Evolutionary conservation across 2,113 vertebrate species (phyloP).

Genomic region (Connochaetes taurinus): DNA sequence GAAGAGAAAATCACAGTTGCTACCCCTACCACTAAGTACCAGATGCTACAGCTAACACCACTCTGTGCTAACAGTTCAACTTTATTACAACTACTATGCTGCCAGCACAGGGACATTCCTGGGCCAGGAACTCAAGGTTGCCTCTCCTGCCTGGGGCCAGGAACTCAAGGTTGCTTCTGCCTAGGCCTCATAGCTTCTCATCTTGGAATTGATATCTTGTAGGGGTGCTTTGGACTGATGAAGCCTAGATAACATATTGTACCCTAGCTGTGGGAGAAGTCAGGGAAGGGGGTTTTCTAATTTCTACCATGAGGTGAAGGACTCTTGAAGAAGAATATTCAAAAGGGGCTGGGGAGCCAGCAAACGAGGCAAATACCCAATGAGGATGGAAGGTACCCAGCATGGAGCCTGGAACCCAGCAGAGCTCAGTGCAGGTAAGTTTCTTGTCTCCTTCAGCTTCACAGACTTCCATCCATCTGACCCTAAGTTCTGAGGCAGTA

Average conservation of each 20-base stretch:
- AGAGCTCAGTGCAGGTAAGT: not conserved
- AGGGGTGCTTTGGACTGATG: not conserved
- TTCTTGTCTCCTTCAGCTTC: conserved; percentile 24
- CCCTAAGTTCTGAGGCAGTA: conserved; percentile 2
- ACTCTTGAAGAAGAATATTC: not conserved
- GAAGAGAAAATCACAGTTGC: not conserved
- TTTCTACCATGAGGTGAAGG: not conserved
- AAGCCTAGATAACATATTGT: not conserved
- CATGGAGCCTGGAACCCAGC: not conserved
- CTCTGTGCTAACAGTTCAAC: not conserved
- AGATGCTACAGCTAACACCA: not conserved
- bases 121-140: not conserved
- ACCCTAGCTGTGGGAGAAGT: not conserved
- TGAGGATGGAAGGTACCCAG: not conserved
- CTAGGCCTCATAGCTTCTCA: not conserved
- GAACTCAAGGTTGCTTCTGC: not conserved
- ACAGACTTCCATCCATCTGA: conserved; percentile 42
- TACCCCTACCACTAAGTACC: not conserved
- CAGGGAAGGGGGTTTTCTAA: not conserved
- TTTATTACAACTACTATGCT: not conserved
- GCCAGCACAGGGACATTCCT: not conserved
- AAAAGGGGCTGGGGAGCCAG: not conserved
- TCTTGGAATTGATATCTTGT: not conserved
- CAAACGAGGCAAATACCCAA: not conserved
- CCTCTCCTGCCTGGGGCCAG: not conserved